Conservation (phyloP, 2,797 vertebrate species). For the Coregonus suidteri region DNA sequence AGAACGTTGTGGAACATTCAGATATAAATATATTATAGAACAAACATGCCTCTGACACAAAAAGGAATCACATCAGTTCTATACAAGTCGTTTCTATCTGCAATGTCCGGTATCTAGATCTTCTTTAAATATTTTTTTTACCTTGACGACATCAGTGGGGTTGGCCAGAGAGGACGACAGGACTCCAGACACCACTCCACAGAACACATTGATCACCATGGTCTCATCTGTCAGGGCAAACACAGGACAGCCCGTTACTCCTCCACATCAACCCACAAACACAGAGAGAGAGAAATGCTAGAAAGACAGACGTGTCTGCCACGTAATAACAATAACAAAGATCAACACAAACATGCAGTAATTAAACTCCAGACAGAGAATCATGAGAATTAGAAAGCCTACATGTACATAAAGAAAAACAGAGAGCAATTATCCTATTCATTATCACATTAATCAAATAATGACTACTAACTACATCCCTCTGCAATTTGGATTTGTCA, state of each 20-base stretch:
- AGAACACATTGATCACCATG: slow-evolving; percentile 93
- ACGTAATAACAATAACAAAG: slow-evolving; percentile 1
- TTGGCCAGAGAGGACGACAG: slow-evolving; percentile 93
- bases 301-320: background rate
- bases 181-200: slow-evolving; percentile 92
- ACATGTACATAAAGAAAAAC: background rate
- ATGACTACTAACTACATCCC: background rate
- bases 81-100: background rate
- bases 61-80: background rate
- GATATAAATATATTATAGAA: background rate
- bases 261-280: background rate
- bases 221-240: slow-evolving; percentile 86
- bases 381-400: slow-evolving; percentile 15
- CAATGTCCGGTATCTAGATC: background rate
- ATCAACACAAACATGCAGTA: slow-evolving; percentile 20
- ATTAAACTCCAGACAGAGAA: background rate
- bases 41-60: background rate
- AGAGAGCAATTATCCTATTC: background rate
- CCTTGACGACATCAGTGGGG: slow-evolving; percentile 95
- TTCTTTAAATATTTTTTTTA: slow-evolving; percentile 43
- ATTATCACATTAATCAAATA: background rate
- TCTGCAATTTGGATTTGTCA: background rate
- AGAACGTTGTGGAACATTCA: background rate
- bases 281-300: background rate
- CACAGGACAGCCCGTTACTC: background rate